Evolutionary conservation across 2,888 invertebrate genomes (phyloP).

Genomic region (Deilephila porcellus): DNA sequence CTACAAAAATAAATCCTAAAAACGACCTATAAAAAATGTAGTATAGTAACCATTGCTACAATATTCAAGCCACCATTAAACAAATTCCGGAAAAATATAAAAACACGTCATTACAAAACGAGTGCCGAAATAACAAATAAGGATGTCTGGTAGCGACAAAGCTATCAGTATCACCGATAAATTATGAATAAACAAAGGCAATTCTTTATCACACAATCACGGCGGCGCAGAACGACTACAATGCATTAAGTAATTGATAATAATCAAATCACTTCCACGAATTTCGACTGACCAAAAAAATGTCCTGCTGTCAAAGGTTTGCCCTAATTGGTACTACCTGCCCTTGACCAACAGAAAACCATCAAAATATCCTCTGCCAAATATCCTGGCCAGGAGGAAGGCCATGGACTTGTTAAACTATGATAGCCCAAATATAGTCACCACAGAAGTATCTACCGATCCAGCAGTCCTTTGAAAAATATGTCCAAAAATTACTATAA

Average conservation of each 20-base stretch:
- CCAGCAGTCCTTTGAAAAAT: too few relatives aligned
- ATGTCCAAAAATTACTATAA: too few relatives aligned
- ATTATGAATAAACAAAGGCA: slow-evolving; percentile 13
- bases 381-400: too few relatives aligned
- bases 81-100: not conserved
- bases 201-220: not conserved
- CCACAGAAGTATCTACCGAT: too few relatives aligned
- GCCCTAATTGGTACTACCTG: too few relatives aligned
- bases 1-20: too few relatives aligned
- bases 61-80: not conserved
- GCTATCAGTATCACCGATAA: slow-evolving; percentile 5
- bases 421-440: too few relatives aligned
- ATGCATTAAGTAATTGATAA: slow-evolving; percentile 11
- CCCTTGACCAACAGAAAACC: too few relatives aligned
- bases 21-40: too few relatives aligned
- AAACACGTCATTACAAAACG: not conserved
- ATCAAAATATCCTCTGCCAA: too few relatives aligned
- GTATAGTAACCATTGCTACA: too few relatives aligned
- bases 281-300: not conserved
- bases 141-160: not conserved
- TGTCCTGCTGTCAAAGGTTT: not conserved
- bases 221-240: not conserved
- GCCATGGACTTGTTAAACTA: too few relatives aligned
- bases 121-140: not conserved
- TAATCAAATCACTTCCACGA: not conserved